phyloP scores from a whole-genome alignment of 53 echinoderm and acorn worm genomes.

The Echinarachnius parma region DNA sequence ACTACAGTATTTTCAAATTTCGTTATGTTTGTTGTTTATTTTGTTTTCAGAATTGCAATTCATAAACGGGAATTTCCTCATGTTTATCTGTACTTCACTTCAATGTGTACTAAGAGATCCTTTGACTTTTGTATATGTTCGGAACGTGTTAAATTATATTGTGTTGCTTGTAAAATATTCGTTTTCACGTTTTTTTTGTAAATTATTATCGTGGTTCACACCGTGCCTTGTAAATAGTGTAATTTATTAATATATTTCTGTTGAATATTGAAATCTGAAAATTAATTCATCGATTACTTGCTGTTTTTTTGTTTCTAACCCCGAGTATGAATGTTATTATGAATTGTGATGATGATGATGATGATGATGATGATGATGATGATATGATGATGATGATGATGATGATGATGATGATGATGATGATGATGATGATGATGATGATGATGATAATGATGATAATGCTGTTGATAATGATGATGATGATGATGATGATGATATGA shows the following conservation, averaged over 20 bases:
- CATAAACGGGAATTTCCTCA: too few relatives aligned
- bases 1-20: too few relatives aligned
- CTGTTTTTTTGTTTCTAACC: neutral
- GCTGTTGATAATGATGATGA: constrained; percentile 21
- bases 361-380: neutral
- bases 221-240: constrained; percentile 34
- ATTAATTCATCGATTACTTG: neutral
- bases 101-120: too few relatives aligned
- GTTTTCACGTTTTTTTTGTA: neutral
- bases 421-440: constrained; percentile 11
- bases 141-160: too few relatives aligned
- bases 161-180: too few relatives aligned
- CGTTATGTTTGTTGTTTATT: too few relatives aligned
- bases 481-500: constrained; percentile 6
- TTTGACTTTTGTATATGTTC: too few relatives aligned
- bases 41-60: too few relatives aligned
- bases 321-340: neutral
- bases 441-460: neutral
- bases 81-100: too few relatives aligned
- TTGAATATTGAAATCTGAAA: constrained; percentile 1
- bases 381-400: constrained; percentile 16
- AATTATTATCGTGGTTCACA: constrained; percentile 18
- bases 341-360: neutral
- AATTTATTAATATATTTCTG: constrained; percentile 43
- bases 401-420: constrained; percentile 24